A percentile compares a stretch with the other conserved stretches of the same genome.
These are phyloP conservation scores for Aporophyla lueneburgensis DNA, from an alignment of 2,888 invertebrate species.

Conservation along the genomic window DNA sequence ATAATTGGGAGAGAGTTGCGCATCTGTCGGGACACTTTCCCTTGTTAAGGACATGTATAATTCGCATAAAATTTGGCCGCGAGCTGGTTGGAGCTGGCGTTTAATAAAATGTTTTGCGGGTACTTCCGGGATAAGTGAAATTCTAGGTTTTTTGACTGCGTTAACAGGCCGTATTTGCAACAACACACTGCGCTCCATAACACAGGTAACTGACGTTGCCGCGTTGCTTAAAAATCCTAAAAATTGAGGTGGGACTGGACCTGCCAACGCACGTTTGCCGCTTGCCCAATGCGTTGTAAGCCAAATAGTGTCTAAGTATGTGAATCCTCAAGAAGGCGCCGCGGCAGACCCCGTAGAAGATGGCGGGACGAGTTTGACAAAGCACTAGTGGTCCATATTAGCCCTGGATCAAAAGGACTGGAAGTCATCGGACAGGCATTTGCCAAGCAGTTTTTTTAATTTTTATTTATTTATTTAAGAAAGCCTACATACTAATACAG, in stretches of 20 bases:
- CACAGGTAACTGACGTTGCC: not conserved
- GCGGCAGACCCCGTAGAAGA: no score
- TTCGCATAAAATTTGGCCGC: conserved; percentile 9
- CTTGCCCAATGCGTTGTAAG: no score
- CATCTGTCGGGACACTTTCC: conserved; percentile 66
- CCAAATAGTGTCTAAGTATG: no score
- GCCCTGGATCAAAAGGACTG: no score
- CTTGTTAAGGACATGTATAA: conserved; percentile 41
- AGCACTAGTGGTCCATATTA: no score
- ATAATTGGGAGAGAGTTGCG: conserved; percentile 60
- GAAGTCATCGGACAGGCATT: no score
- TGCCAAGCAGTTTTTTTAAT: no score
- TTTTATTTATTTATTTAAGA: no score
- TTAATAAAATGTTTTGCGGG: conserved; percentile 1
- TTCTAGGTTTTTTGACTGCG: not conserved
- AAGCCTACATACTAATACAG: no score
- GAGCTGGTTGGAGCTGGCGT: not conserved
- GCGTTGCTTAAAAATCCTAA: not conserved
- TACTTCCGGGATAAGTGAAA: not conserved
- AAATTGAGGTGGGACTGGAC: not conserved
- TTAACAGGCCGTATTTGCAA: not conserved
- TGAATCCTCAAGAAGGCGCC: no score
- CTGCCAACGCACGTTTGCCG: no score
- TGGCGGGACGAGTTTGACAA: no score
- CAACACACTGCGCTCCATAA: not conserved